Evolutionary conservation across 1,140 invertebrate genomes (phyloP).

Genomic region (Diuraphis noxia): DNA sequence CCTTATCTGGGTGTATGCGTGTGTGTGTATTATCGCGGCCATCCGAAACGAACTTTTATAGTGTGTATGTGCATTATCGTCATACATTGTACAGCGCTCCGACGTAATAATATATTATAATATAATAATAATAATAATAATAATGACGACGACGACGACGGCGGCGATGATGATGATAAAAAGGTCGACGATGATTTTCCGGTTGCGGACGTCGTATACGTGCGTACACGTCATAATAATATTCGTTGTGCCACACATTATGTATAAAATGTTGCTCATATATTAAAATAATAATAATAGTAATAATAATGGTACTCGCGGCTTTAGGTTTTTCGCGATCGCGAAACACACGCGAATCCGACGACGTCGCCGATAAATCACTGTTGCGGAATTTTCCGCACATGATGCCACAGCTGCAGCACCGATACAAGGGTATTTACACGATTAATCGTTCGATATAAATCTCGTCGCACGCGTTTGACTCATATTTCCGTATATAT

Average conservation of each 20-base stretch:
- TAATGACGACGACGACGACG: too few species aligned
- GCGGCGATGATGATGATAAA: neutral
- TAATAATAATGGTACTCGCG: too few species aligned
- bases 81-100: neutral
- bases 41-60: slow-evolving; percentile 16
- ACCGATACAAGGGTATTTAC: neutral
- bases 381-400: neutral
- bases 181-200: neutral
- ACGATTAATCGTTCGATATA: slow-evolving; percentile 16
- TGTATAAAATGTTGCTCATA: too few species aligned
- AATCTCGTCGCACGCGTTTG: neutral
- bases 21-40: neutral
- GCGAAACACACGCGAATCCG: neutral
- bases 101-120: neutral
- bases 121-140: neutral
- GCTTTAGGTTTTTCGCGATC: neutral
- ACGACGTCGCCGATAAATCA: slow-evolving; percentile 8
- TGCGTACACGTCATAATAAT: neutral
- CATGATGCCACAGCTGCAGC: neutral
- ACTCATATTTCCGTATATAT: neutral
- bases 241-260: neutral
- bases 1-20: neutral
- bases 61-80: neutral
- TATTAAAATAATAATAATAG: too few species aligned
- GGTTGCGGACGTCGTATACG: neutral